Evolutionary conservation across 1,140 invertebrate genomes (phyloP).

Genomic region (Drosophila paulistorum): DNA sequence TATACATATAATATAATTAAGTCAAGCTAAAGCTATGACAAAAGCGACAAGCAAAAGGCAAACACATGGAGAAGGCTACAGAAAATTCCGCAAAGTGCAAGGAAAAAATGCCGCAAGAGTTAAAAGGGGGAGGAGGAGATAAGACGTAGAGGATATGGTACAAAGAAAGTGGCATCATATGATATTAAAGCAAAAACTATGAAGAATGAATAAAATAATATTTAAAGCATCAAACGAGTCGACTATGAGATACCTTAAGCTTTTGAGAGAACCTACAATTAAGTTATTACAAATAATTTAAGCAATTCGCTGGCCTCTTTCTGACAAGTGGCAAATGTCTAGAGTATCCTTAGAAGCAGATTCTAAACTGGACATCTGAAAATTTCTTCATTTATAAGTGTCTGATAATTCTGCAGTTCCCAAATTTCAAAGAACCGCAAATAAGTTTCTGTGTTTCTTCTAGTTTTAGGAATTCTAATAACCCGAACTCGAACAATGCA

Average conservation of each 20-base stretch:
- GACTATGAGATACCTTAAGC: conserved; percentile 17
- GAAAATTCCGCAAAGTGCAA: conserved; percentile 49
- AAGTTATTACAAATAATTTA: too few species aligned
- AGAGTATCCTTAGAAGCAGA: too few species aligned
- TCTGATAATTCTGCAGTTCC: too few species aligned
- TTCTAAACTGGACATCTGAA: too few species aligned
- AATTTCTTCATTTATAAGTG: too few species aligned
- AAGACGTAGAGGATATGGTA: neutral
- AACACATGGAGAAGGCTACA: conserved; percentile 41
- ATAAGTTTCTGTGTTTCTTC: too few species aligned
- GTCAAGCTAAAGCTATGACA: conserved; percentile 54
- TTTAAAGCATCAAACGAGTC: neutral
- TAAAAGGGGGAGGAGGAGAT: conserved; percentile 23
- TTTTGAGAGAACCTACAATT: too few species aligned
- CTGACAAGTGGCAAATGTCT: too few species aligned
- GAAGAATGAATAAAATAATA: neutral
- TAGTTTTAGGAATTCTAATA: too few species aligned
- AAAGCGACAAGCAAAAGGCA: conserved; percentile 30
- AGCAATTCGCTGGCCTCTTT: too few species aligned
- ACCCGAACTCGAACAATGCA: too few species aligned
- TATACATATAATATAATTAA: conserved; percentile 59
- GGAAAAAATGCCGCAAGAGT: conserved; percentile 43
- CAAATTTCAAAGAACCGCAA: too few species aligned
- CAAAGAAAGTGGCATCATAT: conserved; percentile 54
- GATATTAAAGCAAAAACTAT: conserved; percentile 28